These are phyloP conservation scores for Lacerta agilis DNA, from an alignment of 2,797 vertebrate genomes.

Conservation along the genomic window DNA sequence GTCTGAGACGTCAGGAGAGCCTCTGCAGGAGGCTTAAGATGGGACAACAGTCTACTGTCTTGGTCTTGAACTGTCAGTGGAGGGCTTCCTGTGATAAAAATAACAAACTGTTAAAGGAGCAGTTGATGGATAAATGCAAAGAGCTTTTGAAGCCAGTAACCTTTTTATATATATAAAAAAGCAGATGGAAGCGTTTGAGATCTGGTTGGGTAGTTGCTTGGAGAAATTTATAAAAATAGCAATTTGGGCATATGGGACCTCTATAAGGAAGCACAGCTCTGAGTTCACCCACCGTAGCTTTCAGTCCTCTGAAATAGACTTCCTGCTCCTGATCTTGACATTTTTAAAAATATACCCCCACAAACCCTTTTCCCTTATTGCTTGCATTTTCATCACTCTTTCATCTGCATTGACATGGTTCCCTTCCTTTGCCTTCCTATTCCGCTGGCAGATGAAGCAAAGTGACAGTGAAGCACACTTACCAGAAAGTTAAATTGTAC, in stretches of 20 bases:
- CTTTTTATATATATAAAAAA: neutral
- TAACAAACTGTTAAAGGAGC: neutral
- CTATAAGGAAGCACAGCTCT: constrained; percentile 46
- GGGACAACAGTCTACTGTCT: neutral
- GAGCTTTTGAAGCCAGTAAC: neutral
- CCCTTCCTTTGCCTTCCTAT: neutral
- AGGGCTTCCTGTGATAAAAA: neutral
- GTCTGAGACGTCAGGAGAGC: neutral
- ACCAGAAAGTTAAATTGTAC: neutral
- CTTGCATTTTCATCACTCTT: neutral
- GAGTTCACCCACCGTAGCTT: neutral
- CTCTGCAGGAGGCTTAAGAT: neutral
- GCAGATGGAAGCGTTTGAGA: neutral
- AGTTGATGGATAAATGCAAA: neutral
- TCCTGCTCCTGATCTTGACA: neutral
- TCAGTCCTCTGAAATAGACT: neutral
- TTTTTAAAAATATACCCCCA: neutral
- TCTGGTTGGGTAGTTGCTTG: neutral
- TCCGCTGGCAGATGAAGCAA: neutral
- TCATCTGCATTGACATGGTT: neutral
- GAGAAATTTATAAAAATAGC: neutral
- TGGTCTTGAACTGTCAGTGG: neutral
- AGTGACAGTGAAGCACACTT: neutral
- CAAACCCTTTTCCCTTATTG: neutral
- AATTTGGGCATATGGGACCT: constrained; percentile 11